These are phyloP conservation scores for Bombus impatiens DNA, from an alignment of 1,140 invertebrate species.

Conservation along the genomic window DNA sequence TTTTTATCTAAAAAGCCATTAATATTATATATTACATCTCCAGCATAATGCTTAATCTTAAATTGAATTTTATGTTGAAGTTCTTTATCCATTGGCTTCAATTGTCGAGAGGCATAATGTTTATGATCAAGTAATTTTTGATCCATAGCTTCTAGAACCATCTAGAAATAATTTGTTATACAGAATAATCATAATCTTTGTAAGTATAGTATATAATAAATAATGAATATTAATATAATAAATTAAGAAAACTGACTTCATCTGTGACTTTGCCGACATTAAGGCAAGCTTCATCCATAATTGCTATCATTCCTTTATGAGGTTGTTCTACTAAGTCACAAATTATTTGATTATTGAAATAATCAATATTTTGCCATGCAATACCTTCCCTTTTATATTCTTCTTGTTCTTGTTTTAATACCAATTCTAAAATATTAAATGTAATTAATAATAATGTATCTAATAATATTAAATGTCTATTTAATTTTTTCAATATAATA, in stretches of 20 bases:
- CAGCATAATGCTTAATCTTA: conserved; percentile 95
- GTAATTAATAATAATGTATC: neutral
- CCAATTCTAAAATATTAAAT: conserved; percentile 87
- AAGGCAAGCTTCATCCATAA: conserved; percentile 97
- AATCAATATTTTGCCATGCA: conserved; percentile 94
- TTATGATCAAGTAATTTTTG: conserved; percentile 92
- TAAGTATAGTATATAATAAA: neutral
- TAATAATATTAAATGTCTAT: neutral
- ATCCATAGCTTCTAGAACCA: conserved; percentile 96
- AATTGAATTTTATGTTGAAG: conserved; percentile 92
- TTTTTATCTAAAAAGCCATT: conserved; percentile 98
- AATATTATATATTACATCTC: conserved; percentile 96
- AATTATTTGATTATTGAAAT: conserved; percentile 97
- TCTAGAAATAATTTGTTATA: conserved; percentile 78
- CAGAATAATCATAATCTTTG: neutral
- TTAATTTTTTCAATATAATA: neutral
- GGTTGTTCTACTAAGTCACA: conserved; percentile 95
- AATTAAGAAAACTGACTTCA: conserved; percentile 80
- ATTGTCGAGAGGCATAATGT: conserved; percentile 94
- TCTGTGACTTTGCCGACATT: conserved; percentile 97
- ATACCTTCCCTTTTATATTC: conserved; percentile 97
- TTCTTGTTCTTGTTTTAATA: conserved; percentile 97
- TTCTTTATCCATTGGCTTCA: conserved; percentile 91
- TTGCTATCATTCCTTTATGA: conserved; percentile 95
- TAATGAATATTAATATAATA: conserved; percentile 16